Conservation (phyloP, 2,113 vertebrate species). For the Chrysochloris asiatica region DNA sequence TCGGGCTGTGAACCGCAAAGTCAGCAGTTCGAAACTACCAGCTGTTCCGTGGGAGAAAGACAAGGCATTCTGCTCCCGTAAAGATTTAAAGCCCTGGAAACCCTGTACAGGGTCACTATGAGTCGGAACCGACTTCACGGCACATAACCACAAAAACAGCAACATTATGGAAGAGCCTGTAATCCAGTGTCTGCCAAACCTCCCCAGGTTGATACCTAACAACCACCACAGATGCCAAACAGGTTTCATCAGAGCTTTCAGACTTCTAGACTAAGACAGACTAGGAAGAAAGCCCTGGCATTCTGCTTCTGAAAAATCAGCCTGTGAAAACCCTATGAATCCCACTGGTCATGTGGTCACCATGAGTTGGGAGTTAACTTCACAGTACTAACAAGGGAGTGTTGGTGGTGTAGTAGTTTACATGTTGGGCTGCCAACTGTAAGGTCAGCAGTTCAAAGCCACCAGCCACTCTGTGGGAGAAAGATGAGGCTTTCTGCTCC, state of each 20-base stretch:
- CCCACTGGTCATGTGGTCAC: not conserved
- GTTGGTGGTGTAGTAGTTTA: accelerated
- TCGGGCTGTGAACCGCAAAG: too few species aligned
- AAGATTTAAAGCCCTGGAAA: too few species aligned
- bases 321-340: not conserved
- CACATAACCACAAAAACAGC: too few species aligned
- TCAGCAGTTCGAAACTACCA: too few species aligned
- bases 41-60: too few species aligned
- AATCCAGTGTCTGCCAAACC: not conserved
- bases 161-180: not conserved
- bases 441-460: too few species aligned
- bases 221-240: not conserved
- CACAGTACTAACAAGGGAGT: not conserved
- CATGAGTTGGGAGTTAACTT: not conserved
- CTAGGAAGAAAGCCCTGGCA: not conserved
- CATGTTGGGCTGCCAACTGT: too few species aligned
- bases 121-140: too few species aligned
- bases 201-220: not conserved
- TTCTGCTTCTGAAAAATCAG: not conserved
- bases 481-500: too few species aligned
- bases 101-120: too few species aligned
- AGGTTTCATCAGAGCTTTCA: not conserved
- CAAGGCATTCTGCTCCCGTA: too few species aligned
- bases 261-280: not conserved
- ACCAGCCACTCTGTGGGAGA: too few species aligned